phyloP scores from a whole-genome alignment of 2,113 vertebrate genomes.

The Erinaceus europaeus region DNA sequence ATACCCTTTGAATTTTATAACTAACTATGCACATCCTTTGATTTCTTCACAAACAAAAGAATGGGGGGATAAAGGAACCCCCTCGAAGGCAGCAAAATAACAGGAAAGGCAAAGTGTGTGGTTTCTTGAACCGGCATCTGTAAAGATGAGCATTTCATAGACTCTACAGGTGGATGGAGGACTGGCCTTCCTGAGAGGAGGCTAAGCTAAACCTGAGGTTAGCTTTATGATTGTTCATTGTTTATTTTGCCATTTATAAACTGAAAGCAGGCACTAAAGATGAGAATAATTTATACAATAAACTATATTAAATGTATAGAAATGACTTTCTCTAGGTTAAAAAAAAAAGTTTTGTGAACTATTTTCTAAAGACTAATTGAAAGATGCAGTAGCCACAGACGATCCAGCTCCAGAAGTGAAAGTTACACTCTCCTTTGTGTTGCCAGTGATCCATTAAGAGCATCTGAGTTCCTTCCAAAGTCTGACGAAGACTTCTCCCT shows the following conservation, averaged over 20 bases:
- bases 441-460: conserved; percentile 70
- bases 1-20: conserved; percentile 83
- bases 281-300: conserved; percentile 91
- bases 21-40: conserved; percentile 88
- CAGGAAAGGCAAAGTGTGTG: conserved; percentile 72
- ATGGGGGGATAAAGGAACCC: conserved; percentile 75
- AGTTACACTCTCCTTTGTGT: conserved; percentile 79
- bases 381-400: conserved; percentile 78
- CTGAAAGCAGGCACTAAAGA: conserved; percentile 90
- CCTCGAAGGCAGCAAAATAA: conserved; percentile 70
- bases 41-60: conserved; percentile 80
- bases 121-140: conserved; percentile 69
- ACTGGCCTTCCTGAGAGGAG: conserved; percentile 81
- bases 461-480: conserved; percentile 69
- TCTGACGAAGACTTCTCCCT: conserved; percentile 47
- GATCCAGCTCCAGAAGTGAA: conserved; percentile 80
- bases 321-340: conserved; percentile 88
- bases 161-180: conserved; percentile 69
- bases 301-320: conserved; percentile 89
- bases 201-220: conserved; percentile 81
- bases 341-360: conserved; percentile 87
- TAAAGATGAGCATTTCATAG: conserved; percentile 76
- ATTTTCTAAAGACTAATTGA: conserved; percentile 86
- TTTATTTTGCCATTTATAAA: conserved; percentile 94
- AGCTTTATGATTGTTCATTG: conserved; percentile 83